Evolutionary conservation across 2,888 invertebrate species (phyloP), one percentile per base, ranked within the genome.

Genomic region (Andrena haemorrhoa): DNA sequence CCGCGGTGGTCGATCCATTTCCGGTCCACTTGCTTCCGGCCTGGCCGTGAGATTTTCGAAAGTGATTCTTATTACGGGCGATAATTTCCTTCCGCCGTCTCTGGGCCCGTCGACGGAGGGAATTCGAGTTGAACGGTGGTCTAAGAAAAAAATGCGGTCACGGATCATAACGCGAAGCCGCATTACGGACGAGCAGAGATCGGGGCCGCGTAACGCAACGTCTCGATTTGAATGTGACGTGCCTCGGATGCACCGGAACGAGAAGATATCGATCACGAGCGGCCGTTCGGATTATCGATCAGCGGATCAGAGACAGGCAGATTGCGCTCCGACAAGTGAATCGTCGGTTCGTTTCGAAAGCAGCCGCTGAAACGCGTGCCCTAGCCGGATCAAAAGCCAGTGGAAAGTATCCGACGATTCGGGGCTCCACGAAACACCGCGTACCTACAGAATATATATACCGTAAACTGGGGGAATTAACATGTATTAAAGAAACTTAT

Each of bases 131-230:
- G 81, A 74, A 74, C 74, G 74, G 12, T 12, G 81, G 58, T 74
- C 41, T 56, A 68, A 47, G 83, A 68, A 83, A 88, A 88, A 89
- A 89, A 90, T 83, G 85, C 89, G 87, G 90, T 86, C 90, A 87
- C 83, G 85, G 84, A 86, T 89, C 82, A 81, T 86, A 88, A 88
- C 84, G 73, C 84, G 81, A 75, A 89, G 85, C 86, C 85, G 88
- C 86, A 89, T 86, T 82, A 89, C 84, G 89, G 87, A 86, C 89
- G 88, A 90, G 87, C 83, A 86, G 76, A 83, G 88, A 89, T 90
- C 86, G 89, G 85, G 90, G 89, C 79, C 89, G 89, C 60, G 84
- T 79, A 85, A 79, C 80, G 79, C 86, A 83, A 88, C 47, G 58
- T 83, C 80, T 85, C 78, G 71, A 88, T 88, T 86, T 86, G 83